Evolutionary conservation across 92 coral and sea anemone genomes (phyloP).

Genomic region (Paragorgia papillata): DNA sequence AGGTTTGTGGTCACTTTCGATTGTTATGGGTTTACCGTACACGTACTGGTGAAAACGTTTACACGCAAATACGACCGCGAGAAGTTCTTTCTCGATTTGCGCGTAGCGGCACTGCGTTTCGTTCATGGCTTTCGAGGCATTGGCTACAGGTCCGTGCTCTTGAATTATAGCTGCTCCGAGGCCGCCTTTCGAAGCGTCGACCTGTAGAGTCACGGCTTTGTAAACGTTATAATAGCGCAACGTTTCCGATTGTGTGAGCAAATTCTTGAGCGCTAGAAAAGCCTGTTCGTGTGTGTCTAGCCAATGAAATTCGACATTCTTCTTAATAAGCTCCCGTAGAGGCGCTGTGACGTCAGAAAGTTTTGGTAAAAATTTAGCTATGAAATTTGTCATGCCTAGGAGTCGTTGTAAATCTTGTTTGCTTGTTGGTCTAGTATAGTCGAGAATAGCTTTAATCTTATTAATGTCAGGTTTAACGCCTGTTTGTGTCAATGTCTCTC

Average conservation of each 20-base stretch:
- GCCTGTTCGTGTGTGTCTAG: constrained; percentile 55
- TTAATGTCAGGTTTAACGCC: neutral
- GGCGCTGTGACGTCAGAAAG: constrained; percentile 41
- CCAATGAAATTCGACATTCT: constrained; percentile 57
- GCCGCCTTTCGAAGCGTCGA: neutral
- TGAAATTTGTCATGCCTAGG: neutral
- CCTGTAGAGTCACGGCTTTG: neutral
- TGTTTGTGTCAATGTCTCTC: neutral
- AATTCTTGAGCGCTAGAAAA: constrained; percentile 39
- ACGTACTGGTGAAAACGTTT: constrained; percentile 16
- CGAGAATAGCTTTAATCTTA: neutral
- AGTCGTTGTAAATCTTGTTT: neutral
- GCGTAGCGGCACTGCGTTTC: constrained; percentile 1
- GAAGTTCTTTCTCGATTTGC: constrained; percentile 22
- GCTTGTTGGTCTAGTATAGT: neutral
- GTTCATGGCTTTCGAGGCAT: neutral
- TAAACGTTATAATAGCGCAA: constrained; percentile 48
- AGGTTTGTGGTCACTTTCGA: constrained; percentile 11
- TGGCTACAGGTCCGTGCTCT: neutral
- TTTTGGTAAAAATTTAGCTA: neutral
- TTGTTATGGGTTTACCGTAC: neutral
- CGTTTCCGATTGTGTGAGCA: constrained; percentile 43
- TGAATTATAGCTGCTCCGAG: constrained; percentile 15
- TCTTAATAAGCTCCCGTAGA: constrained; percentile 56
- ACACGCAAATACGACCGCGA: constrained; percentile 24